Evolutionary conservation across 2,888 invertebrate genomes (phyloP).

Genomic region (Lasioglossum marginatum): DNA sequence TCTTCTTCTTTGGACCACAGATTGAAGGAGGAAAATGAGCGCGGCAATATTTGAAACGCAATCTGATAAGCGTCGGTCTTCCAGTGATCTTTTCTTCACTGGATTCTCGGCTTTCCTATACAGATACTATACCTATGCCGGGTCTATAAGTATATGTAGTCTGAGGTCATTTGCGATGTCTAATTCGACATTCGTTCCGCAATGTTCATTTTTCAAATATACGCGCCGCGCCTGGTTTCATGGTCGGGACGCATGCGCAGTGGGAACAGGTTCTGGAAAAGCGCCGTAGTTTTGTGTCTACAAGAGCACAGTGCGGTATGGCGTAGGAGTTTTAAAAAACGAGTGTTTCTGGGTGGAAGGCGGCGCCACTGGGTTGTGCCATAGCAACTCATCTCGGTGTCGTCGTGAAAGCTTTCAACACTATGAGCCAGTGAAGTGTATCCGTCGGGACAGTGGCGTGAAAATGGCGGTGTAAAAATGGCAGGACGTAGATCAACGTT

Average conservation of each 20-base stretch:
- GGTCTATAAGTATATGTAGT: too few relatives aligned
- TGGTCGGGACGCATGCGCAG: not conserved
- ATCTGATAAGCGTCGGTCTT: too few relatives aligned
- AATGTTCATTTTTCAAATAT: not conserved
- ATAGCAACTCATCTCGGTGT: constrained; percentile 65
- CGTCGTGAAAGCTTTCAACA: constrained; percentile 64
- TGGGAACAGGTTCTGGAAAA: not conserved
- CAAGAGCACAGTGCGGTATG: not conserved
- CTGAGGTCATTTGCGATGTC: not conserved
- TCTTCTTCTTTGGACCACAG: not conserved
- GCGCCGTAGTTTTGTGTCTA: not conserved
- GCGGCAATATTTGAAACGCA: not conserved
- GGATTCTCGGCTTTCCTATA: too few relatives aligned
- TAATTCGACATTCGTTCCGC: not conserved
- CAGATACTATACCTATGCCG: too few relatives aligned
- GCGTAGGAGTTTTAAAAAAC: constrained; percentile 48
- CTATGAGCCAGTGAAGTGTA: constrained; percentile 61
- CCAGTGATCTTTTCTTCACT: too few relatives aligned
- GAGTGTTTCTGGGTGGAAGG: constrained; percentile 33
- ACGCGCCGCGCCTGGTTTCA: not conserved
- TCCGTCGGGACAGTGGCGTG: constrained; percentile 73
- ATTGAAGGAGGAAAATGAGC: not conserved
- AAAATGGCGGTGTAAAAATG: constrained; percentile 84
- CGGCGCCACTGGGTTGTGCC: constrained; percentile 65
- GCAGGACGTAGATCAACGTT: constrained; percentile 86